phyloP scores from a whole-genome alignment of 2,797 vertebrate genomes.

The Malurus splendens region DNA sequence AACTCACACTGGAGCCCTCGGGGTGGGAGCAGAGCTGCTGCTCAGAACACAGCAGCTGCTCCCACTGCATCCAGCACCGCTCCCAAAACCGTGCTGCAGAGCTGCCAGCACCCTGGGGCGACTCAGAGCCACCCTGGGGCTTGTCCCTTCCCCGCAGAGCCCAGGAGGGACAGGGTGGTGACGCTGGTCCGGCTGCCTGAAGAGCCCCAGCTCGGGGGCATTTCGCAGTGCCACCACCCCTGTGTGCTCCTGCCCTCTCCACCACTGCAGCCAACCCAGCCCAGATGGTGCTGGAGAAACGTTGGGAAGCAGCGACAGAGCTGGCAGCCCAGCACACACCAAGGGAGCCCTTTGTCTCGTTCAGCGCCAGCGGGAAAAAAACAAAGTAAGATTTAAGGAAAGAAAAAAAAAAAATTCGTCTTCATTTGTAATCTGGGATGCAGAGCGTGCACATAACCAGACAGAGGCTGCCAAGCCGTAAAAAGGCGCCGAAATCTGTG shows the following conservation, averaged over 20 bases:
- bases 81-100: neutral
- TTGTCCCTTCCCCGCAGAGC: neutral
- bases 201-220: neutral
- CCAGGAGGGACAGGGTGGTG: neutral
- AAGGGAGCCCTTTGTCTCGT: neutral
- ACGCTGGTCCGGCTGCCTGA: neutral
- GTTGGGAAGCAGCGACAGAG: neutral
- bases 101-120: neutral
- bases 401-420: neutral
- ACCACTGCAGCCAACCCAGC: neutral
- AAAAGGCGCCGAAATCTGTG: neutral
- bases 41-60: neutral
- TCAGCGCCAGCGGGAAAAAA: neutral
- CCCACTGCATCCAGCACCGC: neutral
- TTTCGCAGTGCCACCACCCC: neutral
- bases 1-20: rapidly evolving
- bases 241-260: neutral
- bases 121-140: neutral
- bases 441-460: neutral
- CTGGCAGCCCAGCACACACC: neutral
- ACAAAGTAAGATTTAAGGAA: neutral
- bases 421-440: neutral
- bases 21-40: neutral
- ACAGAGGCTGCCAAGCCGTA: neutral
- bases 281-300: neutral